phyloP scores from a whole-genome alignment of 2,888 invertebrate species.

The Amphimallon solstitiale region DNA sequence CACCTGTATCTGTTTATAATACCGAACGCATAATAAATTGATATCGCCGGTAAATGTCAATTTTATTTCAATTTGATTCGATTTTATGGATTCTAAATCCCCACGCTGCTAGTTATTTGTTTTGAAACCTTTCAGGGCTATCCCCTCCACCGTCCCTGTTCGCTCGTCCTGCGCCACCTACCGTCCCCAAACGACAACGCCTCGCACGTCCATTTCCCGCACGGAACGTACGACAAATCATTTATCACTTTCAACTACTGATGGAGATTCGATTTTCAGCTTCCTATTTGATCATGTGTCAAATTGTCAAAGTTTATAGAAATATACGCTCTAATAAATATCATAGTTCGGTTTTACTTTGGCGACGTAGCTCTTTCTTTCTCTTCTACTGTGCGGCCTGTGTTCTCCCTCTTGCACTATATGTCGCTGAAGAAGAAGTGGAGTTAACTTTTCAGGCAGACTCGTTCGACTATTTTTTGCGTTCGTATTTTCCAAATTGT shows the following conservation, averaged over 20 bases:
- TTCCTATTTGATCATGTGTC: constrained; percentile 38
- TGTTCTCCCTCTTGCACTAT: not conserved
- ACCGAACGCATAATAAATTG: not conserved
- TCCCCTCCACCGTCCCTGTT: not conserved
- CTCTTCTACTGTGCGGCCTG: not conserved
- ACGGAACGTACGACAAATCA: constrained; percentile 33
- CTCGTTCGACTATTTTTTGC: not conserved
- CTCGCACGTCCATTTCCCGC: constrained; percentile 14
- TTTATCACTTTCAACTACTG: constrained; percentile 33
- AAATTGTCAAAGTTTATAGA: constrained; percentile 40
- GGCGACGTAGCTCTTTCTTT: not conserved
- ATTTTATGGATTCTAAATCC: constrained; percentile 33
- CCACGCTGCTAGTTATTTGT: constrained; percentile 30
- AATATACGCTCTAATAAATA: constrained; percentile 39
- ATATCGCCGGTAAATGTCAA: not conserved
- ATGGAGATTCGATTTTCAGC: constrained; percentile 38
- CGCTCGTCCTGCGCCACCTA: constrained; percentile 1
- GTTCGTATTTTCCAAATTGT: constrained; percentile 11
- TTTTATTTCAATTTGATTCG: constrained; percentile 28
- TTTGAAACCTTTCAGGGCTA: constrained; percentile 18
- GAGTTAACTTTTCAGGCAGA: not conserved
- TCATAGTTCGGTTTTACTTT: constrained; percentile 33
- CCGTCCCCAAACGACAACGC: constrained; percentile 5
- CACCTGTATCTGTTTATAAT: not conserved
- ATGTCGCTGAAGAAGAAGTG: not conserved